Conservation (phyloP, 2,888 invertebrate genomes). For the Thera britannica region DNA sequence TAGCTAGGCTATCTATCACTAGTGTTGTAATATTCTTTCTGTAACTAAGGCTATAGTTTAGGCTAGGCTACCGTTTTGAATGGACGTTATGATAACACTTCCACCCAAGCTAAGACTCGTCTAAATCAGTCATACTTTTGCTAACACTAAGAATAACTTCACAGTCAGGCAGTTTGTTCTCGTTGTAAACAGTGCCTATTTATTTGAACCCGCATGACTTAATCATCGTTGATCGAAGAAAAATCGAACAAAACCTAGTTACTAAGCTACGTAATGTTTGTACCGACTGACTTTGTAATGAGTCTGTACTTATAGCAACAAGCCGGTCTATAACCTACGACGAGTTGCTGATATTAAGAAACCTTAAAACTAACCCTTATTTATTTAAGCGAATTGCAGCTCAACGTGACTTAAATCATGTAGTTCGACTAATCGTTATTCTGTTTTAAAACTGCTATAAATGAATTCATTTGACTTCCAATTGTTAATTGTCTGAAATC, state of each 20-base stretch:
- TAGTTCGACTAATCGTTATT: background rate
- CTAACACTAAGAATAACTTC: background rate
- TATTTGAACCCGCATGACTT: constrained; percentile 48
- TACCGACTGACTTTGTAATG: constrained; percentile 34
- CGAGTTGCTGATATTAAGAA: background rate
- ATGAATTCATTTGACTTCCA: constrained; percentile 7
- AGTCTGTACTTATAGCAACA: background rate
- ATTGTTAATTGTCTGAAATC: constrained; percentile 1
- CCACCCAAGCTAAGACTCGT: no score
- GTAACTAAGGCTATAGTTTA: no score
- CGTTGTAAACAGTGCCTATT: constrained; percentile 22
- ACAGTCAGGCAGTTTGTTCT: background rate
- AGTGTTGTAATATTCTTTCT: no score
- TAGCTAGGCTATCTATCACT: no score
- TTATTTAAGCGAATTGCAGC: constrained; percentile 4
- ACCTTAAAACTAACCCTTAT: background rate
- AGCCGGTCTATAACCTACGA: background rate
- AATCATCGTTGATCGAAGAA: constrained; percentile 52
- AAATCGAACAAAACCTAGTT: constrained; percentile 53
- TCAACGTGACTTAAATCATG: constrained; percentile 3
- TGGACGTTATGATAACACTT: no score
- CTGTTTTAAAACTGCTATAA: background rate
- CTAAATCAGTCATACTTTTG: background rate
- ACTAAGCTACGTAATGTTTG: constrained; percentile 52
- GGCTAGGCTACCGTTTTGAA: no score